Evolutionary conservation across 2,113 vertebrate species (phyloP).

Genomic region (Laterallus jamaicensis): DNA sequence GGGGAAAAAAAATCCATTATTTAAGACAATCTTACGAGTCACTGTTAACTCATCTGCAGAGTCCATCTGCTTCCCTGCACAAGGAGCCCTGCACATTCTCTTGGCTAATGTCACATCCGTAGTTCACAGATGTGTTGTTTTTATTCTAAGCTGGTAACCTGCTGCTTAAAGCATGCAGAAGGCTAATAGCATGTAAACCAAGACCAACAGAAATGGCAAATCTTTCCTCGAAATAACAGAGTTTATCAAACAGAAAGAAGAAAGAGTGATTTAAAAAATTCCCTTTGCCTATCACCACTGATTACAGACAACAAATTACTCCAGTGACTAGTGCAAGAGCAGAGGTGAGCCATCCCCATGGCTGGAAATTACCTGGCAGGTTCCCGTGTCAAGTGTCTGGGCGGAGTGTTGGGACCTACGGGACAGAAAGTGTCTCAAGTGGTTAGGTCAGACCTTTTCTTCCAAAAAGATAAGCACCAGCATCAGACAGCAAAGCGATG

Average conservation of each 20-base stretch:
- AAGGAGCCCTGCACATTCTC: not conserved
- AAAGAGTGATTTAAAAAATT: not conserved
- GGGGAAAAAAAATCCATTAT: not conserved
- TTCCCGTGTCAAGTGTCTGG: not conserved
- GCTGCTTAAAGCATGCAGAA: not conserved
- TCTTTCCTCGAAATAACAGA: not conserved
- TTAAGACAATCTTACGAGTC: not conserved
- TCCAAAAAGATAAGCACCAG: not conserved
- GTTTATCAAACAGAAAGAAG: not conserved
- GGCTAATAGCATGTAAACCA: accelerated
- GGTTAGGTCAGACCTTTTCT: not conserved
- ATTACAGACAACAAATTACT: not conserved
- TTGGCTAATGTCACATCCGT: not conserved
- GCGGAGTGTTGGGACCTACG: not conserved
- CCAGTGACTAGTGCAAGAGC: not conserved
- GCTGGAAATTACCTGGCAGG: not conserved
- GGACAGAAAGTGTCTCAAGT: not conserved
- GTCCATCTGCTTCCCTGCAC: not conserved
- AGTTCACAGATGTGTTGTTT: not conserved
- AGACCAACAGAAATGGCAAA: not conserved
- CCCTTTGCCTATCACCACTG: not conserved
- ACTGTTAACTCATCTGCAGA: not conserved
- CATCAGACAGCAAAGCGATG: not conserved
- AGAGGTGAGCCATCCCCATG: not conserved
- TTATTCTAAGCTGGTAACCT: not conserved